These are phyloP conservation scores for Hofmannophila pseudospretella DNA, from an alignment of 2,888 invertebrate species.

Conservation along the genomic window DNA sequence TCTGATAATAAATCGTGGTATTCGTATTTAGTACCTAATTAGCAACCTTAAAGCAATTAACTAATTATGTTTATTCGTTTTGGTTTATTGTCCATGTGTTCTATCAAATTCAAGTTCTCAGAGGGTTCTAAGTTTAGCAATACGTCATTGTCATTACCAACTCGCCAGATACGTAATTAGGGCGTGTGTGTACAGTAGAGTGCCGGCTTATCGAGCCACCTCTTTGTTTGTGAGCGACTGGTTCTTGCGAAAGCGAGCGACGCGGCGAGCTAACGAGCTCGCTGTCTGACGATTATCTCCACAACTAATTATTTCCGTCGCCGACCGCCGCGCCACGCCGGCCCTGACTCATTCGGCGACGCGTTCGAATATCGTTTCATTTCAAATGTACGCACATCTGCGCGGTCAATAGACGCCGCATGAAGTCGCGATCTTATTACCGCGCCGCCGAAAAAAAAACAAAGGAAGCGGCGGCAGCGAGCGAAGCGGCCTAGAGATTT, in stretches of 20 bases:
- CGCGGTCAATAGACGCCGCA: conserved; percentile 44
- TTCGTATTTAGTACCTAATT: too few species aligned
- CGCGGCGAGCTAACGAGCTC: conserved; percentile 17
- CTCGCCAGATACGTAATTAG: too few species aligned
- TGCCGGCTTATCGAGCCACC: conserved; percentile 8
- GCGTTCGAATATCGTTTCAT: conserved; percentile 14
- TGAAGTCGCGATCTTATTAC: conserved; percentile 71
- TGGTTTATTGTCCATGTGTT: too few species aligned
- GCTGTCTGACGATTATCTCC: conserved; percentile 41
- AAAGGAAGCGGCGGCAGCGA: conserved; percentile 47
- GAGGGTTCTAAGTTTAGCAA: too few species aligned
- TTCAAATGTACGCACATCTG: conserved; percentile 37
- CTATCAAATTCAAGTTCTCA: too few species aligned
- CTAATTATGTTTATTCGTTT: too few species aligned
- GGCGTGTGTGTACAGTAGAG: too few species aligned
- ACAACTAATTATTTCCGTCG: conserved; percentile 56
- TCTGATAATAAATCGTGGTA: too few species aligned
- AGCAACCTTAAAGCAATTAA: too few species aligned
- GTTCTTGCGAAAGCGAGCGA: conserved; percentile 14
- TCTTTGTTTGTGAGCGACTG: conserved; percentile 6
- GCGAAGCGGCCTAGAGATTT: conserved; percentile 53
- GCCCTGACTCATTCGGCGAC: conserved; percentile 22
- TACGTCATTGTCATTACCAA: too few species aligned
- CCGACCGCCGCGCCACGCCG: conserved; percentile 24
- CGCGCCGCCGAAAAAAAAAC: conserved; percentile 53